Percentiles rank a stretch among this genome's conserved stretches.
These are phyloP conservation scores for Pocillopora meandrina DNA, from an alignment of 92 coral and sea anemone species.

Conservation along the genomic window DNA sequence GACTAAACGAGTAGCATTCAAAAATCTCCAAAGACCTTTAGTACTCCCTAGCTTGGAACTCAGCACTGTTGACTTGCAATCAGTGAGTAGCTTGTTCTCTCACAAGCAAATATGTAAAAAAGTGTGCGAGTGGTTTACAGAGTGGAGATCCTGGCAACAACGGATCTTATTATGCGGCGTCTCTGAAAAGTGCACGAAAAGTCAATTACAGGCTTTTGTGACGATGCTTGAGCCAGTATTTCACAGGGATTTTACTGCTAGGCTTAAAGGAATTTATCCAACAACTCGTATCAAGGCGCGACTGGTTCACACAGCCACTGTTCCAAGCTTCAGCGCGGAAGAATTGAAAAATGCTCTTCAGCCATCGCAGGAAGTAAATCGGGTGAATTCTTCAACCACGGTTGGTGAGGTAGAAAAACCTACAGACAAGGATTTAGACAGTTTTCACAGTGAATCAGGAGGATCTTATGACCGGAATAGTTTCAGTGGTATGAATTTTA, in stretches of 20 bases:
- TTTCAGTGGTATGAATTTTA: neutral
- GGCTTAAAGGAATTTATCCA: conserved; percentile 89
- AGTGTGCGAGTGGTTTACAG: conserved; percentile 87
- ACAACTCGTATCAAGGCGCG: conserved; percentile 52
- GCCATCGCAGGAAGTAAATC: neutral
- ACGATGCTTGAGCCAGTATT: conserved; percentile 96
- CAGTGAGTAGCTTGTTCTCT: conserved; percentile 74
- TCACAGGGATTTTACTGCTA: conserved; percentile 91
- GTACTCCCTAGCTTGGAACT: conserved; percentile 75
- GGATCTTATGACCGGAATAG: neutral
- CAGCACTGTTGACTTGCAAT: conserved; percentile 61
- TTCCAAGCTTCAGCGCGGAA: conserved; percentile 19
- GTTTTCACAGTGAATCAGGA: conserved; percentile 6
- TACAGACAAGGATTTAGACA: neutral
- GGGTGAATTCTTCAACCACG: neutral
- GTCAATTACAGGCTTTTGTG: conserved; percentile 75
- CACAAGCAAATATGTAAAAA: conserved; percentile 83
- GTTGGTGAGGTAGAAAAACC: neutral
- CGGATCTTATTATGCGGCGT: conserved; percentile 86
- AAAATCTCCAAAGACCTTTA: conserved; percentile 60
- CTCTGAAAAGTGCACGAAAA: conserved; percentile 86
- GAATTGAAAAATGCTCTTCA: conserved; percentile 22
- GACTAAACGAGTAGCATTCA: conserved; percentile 48
- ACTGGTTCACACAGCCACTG: conserved; percentile 59
- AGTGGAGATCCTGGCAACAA: conserved; percentile 97